Conservation (phyloP, 1,140 invertebrate species). For the Papilio helenus region DNA sequence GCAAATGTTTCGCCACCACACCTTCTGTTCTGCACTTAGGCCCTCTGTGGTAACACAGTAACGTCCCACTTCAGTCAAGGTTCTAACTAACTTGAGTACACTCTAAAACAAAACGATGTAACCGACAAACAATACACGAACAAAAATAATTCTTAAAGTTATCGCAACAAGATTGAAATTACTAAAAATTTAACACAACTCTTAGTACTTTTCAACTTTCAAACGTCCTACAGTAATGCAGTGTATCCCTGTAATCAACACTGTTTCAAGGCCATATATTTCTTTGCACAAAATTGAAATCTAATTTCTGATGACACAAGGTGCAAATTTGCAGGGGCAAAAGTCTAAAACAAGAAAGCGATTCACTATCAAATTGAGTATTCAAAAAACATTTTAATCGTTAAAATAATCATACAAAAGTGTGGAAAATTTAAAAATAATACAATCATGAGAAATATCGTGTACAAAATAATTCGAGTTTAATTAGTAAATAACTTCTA, state of each 20-base stretch:
- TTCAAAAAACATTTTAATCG: background rate
- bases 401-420: no score
- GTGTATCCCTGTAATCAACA: slow-evolving; percentile 49
- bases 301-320: slow-evolving; percentile 14
- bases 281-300: slow-evolving; percentile 36
- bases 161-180: background rate
- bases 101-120: background rate
- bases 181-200: background rate
- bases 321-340: slow-evolving; percentile 29
- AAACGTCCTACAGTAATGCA: slow-evolving; percentile 63
- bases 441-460: background rate
- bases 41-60: slow-evolving; percentile 67
- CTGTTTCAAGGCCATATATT: slow-evolving; percentile 44
- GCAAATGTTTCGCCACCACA: slow-evolving; percentile 58
- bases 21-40: slow-evolving; percentile 69
- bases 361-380: background rate
- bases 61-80: slow-evolving; percentile 75
- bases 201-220: slow-evolving; percentile 48
- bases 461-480: background rate
- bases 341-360: background rate
- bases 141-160: background rate
- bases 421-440: background rate
- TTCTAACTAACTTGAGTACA: slow-evolving; percentile 62
- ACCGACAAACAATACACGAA: background rate
- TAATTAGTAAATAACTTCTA: background rate